These are phyloP conservation scores for Montifringilla adamsi DNA, from an alignment of 2,113 vertebrate genomes.

Conservation along the genomic window DNA sequence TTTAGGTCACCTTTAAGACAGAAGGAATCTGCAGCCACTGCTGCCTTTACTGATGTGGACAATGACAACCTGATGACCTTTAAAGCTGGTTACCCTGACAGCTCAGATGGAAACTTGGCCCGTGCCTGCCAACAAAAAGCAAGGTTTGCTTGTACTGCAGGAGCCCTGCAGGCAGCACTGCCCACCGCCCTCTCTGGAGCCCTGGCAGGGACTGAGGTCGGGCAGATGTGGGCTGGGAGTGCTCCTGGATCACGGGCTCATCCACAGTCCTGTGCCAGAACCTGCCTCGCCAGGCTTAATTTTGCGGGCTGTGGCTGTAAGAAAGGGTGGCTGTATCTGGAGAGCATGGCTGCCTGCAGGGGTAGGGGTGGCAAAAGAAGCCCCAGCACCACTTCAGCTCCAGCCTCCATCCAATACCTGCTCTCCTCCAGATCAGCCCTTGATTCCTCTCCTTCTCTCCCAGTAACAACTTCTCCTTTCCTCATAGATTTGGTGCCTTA, in stretches of 20 bases:
- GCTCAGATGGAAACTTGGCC: neutral
- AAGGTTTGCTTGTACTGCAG: neutral
- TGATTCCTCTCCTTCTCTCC: neutral
- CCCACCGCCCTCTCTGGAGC: neutral
- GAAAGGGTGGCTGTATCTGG: neutral
- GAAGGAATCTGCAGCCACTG: neutral
- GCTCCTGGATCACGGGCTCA: neutral
- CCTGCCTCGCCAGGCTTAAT: neutral
- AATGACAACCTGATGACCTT: conserved; percentile 33
- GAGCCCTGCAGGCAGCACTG: neutral
- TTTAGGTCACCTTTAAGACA: conserved; percentile 16
- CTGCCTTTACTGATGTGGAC: neutral
- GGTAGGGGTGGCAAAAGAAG: neutral
- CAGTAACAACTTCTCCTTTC: neutral
- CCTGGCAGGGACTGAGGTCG: accelerated
- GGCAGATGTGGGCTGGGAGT: neutral
- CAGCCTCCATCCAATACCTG: neutral
- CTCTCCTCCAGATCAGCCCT: neutral
- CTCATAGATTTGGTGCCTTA: neutral
- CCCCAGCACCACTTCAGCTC: neutral
- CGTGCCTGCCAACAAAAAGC: neutral
- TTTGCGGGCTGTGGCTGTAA: neutral
- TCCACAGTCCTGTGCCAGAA: neutral
- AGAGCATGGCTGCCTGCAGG: neutral
- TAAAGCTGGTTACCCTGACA: neutral